Evolutionary conservation across 2,888 invertebrate species (phyloP), one percentile per base, ranked within the genome.

Genomic region (Pardosa pseudoannulata): DNA sequence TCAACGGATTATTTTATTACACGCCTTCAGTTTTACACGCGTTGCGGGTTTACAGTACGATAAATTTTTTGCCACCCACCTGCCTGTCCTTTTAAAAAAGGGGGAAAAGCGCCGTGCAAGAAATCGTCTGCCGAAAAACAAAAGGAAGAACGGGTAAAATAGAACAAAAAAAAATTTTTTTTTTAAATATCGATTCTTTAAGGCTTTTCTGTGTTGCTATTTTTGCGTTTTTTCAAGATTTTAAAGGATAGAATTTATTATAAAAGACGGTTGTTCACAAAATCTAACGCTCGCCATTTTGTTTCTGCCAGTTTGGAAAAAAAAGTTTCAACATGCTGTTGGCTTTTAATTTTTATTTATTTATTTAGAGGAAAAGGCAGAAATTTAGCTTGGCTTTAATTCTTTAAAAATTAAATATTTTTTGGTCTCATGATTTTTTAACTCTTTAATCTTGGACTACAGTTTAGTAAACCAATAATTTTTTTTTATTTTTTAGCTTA

Each of bases 1-100:
- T 56, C 56, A 56, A 23, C 56, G 56, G 56, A 56, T 56, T 56
- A 56, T 56, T 56, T 56, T 56, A 56, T 56, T 56, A 56, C 56
- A 56, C 23, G 56, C 56, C 56, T 56, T 56, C 56, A 19, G 23
- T 56, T 56, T 56, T 56, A 56, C 56, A 56, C 56, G 56, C 56
- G 56, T 23, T 56, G 19, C 23, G 56, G 56, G 56, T 56, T 56
- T 56, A 56, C 56, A 23, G 56, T 23, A 56, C 56, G 16, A 56
- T 56, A 56, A 23, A 56, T 56, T 56, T 46, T 56, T 56, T 56
- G 23, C 23, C 56, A 5, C 19, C 23, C 56, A 19, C 23, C 11
- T 23, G 1, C 56, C 5, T 56, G 56, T 56, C 19, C 56, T 23
- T 36, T 56, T 56, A 23, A 56, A 56, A 23, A 9, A 9, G 9